Conservation (phyloP, 2,797 vertebrate genomes). For the Anguilla megastoma region DNA sequence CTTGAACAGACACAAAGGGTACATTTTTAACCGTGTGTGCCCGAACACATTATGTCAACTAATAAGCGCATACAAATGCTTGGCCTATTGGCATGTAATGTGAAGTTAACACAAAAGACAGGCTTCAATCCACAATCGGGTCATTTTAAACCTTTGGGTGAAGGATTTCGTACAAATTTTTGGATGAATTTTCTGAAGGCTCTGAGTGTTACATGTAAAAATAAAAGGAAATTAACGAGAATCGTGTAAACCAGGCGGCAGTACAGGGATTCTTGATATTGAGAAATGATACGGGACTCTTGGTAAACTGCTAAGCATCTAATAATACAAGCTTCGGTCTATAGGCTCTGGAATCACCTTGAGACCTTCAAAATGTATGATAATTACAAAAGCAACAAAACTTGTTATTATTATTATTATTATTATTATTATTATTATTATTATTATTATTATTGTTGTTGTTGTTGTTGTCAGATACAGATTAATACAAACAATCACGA, state of each 20-base stretch:
- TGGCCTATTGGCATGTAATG: background rate
- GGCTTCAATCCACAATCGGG: background rate
- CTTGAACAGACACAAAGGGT: conserved; percentile 51
- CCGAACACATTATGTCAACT: background rate
- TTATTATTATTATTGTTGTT: background rate
- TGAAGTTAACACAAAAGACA: background rate
- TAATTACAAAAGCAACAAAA: background rate
- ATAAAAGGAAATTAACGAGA: background rate
- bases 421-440: background rate
- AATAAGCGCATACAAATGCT: background rate
- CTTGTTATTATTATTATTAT: background rate
- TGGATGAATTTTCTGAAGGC: background rate
- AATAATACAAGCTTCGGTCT: background rate
- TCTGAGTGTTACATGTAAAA: background rate
- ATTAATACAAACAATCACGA: background rate
- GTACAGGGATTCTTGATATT: too few species aligned
- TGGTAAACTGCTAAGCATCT: background rate
- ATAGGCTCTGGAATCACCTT: too few species aligned
- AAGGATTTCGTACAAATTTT: background rate
- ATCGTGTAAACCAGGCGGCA: background rate
- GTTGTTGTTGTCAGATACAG: background rate
- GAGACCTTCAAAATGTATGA: background rate
- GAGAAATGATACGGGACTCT: too few species aligned
- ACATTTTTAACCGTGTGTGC: conserved; percentile 5
- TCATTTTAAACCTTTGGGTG: background rate